Percentiles rank a stretch among this genome's conserved stretches.
Conservation (phyloP, 2,797 vertebrate species). For the Pangasius sanitwongsei region DNA sequence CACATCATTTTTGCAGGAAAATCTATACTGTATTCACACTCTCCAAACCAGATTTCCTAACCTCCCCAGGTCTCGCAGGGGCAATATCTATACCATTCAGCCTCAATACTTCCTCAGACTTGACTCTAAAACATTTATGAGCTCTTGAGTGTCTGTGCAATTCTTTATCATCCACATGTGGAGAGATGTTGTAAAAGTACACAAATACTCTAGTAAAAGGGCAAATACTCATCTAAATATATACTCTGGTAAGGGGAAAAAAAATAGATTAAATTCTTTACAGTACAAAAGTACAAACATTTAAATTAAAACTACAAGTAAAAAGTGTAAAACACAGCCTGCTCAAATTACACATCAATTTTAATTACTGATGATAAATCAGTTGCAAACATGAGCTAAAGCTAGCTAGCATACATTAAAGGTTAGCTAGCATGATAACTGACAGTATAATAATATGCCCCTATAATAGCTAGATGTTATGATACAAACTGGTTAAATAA, state of each 20-base stretch:
- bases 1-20: background rate
- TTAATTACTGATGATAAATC: background rate
- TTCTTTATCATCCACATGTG: background rate
- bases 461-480: background rate
- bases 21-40: background rate
- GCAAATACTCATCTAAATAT: background rate
- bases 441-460: background rate
- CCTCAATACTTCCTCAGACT: background rate
- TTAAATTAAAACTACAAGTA: background rate
- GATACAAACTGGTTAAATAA: background rate
- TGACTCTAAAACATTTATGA: background rate
- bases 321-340: background rate
- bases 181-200: background rate
- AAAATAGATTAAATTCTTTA: background rate
- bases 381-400: background rate
- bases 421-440: background rate
- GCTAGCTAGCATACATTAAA: background rate
- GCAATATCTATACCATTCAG: background rate
- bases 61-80: background rate
- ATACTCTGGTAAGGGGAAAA: background rate
- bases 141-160: background rate
- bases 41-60: background rate
- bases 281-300: background rate
- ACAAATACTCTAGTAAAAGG: background rate
- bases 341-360: background rate